Percentiles rank a stretch among this genome's conserved stretches.
Conservation (phyloP, 2,797 vertebrate genomes). For the Dendrocincla fuliginosa region DNA sequence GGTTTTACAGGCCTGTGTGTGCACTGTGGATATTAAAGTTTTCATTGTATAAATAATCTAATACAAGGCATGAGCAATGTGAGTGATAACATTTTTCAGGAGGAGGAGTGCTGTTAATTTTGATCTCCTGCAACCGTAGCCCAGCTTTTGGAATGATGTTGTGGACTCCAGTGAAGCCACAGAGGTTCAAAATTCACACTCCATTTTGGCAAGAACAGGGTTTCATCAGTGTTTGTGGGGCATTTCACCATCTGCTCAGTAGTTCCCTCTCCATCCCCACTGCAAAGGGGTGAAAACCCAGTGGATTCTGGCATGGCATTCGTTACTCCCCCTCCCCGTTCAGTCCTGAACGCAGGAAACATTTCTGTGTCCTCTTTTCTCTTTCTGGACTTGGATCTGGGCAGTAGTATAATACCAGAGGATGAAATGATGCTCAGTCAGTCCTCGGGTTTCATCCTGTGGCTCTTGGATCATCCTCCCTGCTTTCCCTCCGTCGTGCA, state of each 20-base stretch:
- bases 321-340: not conserved
- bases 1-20: not conserved
- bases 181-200: not conserved
- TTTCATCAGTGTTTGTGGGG: rapidly evolving
- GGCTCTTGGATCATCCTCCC: not conserved
- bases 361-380: not conserved
- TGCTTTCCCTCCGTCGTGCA: conserved; percentile 55
- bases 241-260: rapidly evolving
- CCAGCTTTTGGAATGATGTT: not conserved
- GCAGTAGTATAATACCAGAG: not conserved
- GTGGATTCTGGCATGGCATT: rapidly evolving
- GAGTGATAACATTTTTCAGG: not conserved
- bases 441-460: not conserved
- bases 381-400: not conserved
- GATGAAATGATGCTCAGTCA: not conserved
- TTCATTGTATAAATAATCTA: not conserved
- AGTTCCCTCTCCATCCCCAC: not conserved
- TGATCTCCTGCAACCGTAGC: not conserved
- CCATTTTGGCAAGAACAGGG: not conserved
- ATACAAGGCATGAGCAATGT: not conserved
- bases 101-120: not conserved
- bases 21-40: not conserved
- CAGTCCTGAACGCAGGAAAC: not conserved
- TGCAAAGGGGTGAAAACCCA: not conserved
- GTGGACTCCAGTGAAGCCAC: rapidly evolving